phyloP scores from a whole-genome alignment of 2,113 vertebrate species.

The Seriola aureovittata region DNA sequence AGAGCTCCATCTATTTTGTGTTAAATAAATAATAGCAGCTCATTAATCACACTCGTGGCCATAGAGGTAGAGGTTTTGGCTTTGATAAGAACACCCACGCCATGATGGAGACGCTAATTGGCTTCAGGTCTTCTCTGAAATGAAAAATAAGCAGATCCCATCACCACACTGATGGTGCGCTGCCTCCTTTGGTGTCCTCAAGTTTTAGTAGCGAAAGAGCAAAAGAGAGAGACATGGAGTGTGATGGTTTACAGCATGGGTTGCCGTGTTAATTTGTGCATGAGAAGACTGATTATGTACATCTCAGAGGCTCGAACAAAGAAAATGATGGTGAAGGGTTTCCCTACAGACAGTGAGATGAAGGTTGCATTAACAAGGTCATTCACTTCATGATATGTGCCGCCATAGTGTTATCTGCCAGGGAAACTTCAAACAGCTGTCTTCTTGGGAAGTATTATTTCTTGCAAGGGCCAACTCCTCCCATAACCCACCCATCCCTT shows the following conservation, averaged over 20 bases:
- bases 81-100: constrained; percentile 60
- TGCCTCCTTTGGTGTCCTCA: neutral
- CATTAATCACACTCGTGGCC: constrained; percentile 68
- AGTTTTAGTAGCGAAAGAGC: neutral
- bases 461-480: constrained; percentile 40
- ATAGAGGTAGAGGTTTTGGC: constrained; percentile 25
- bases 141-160: constrained; percentile 42
- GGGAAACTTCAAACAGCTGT: constrained; percentile 60
- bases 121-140: constrained; percentile 46
- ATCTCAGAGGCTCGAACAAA: constrained; percentile 53
- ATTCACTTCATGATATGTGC: constrained; percentile 42
- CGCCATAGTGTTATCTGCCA: constrained; percentile 40
- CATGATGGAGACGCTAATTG: constrained; percentile 63
- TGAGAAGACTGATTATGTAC: constrained; percentile 52
- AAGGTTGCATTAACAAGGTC: constrained; percentile 69
- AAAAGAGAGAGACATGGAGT: neutral
- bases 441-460: constrained; percentile 34
- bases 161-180: neutral
- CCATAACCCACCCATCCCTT: constrained; percentile 5
- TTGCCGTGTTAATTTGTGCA: constrained; percentile 9
- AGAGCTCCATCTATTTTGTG: constrained; percentile 43
- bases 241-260: constrained; percentile 11
- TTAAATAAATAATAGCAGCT: constrained; percentile 76
- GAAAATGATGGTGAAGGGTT: constrained; percentile 39
- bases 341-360: constrained; percentile 48